These are phyloP conservation scores for Phasianus colchicus DNA, from an alignment of 2,113 vertebrate species.

Conservation along the genomic window DNA sequence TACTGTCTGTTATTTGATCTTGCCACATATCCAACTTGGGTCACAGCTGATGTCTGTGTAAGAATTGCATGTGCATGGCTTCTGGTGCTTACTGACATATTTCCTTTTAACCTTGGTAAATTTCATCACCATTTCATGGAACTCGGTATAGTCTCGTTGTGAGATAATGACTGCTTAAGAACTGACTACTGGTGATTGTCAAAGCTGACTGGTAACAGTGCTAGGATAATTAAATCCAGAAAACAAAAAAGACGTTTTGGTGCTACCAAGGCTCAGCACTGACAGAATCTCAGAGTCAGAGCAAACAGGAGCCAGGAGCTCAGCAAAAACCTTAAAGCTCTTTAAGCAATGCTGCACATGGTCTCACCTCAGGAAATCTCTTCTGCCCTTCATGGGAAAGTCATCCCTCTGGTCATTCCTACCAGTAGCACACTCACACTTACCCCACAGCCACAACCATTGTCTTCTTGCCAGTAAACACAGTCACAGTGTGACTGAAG, in stretches of 20 bases:
- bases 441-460: background rate
- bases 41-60: background rate
- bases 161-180: background rate
- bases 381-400: background rate
- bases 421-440: background rate
- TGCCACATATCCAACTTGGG: background rate
- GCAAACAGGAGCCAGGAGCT: background rate
- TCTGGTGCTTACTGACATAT: background rate
- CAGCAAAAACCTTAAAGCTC: background rate
- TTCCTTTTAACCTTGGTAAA: background rate
- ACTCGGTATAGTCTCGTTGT: background rate
- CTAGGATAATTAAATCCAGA: background rate
- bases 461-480: background rate
- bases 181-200: background rate
- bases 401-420: background rate
- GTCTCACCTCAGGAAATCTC: background rate
- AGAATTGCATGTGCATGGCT: background rate
- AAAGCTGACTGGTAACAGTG: background rate
- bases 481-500: background rate
- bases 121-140: background rate
- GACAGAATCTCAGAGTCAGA: background rate
- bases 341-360: background rate
- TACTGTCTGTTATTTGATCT: conserved; percentile 20
- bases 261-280: background rate
- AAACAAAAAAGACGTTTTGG: background rate